A percentile compares a stretch with the other conserved stretches of the same genome.
These are phyloP conservation scores for Matsumurasca onukii DNA, from an alignment of 1,140 invertebrate species.

Conservation along the genomic window DNA sequence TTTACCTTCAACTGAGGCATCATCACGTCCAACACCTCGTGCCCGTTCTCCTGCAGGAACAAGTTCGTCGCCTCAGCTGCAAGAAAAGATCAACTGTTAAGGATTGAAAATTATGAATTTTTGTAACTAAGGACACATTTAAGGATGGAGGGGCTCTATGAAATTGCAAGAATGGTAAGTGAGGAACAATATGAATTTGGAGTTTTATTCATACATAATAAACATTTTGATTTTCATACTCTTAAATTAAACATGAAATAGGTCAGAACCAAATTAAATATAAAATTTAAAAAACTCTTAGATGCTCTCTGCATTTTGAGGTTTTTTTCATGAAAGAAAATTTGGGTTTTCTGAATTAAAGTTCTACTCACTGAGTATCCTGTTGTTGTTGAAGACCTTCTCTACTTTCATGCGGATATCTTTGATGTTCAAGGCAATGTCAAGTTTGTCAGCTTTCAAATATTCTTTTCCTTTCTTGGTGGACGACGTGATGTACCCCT, in stretches of 20 bases:
- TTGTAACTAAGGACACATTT: too few species aligned
- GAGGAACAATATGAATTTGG: neutral
- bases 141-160: neutral
- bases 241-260: too few species aligned
- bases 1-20: slow-evolving; percentile 65
- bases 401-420: slow-evolving; percentile 64
- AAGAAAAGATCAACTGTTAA: slow-evolving; percentile 48
- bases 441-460: slow-evolving; percentile 62
- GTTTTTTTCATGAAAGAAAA: too few species aligned
- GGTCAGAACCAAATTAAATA: too few species aligned
- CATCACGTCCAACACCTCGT: slow-evolving; percentile 68
- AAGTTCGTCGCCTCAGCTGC: slow-evolving; percentile 70
- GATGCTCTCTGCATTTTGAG: too few species aligned
- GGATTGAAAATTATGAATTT: too few species aligned
- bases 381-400: slow-evolving; percentile 68
- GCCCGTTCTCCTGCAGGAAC: slow-evolving; percentile 68
- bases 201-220: too few species aligned
- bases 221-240: too few species aligned
- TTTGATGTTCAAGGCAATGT: slow-evolving; percentile 62
- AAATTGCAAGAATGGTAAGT: neutral
- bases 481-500: slow-evolving; percentile 56
- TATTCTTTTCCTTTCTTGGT: slow-evolving; percentile 54
- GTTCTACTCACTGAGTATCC: slow-evolving; percentile 69
- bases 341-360: too few species aligned
- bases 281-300: too few species aligned